Base-by-base conservation (phyloP, 2,113 vertebrate genomes). In the Acanthochromis polyacanthus region DNA sequence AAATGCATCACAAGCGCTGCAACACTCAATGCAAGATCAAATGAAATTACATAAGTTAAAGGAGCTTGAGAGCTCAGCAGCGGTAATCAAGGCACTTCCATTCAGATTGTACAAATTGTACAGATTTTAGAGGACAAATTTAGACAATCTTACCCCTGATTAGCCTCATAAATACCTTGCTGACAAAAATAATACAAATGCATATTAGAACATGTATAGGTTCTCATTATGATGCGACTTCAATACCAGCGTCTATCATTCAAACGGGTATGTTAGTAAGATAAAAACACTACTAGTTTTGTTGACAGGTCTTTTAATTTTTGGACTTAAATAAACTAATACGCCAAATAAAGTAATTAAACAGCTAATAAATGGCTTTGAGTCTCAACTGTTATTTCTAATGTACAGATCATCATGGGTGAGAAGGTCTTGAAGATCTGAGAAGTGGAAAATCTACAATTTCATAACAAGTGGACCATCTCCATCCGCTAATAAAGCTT, bases 1-100 rank as follows among this genome's bases (percentile, higher is more conserved):
- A 84, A 86, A 83, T 48, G 75, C 68, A 82, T 81, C 63, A 81
- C 12, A 80, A 88, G 64, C 56, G 72, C 81, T 74, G 65, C 62
- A 78, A 78, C 56, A 58, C 48, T 84, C 63, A 45, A 48, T 46
- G 20, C 19, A 74, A 71, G 48, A 81, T 89, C 69, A 80, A 81
- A 66, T 78, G 5, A 83, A 72, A 62, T 83, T 48, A 67, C 68
- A 55, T 51, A 78, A 85, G 67, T 83, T 57, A 68, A 80, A 84
- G 61, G 23, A 86, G 52, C 52, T 52, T 16, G 4, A 71, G 22
- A 80, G 74, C 53, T 17, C 10, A 25, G 53, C 25, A 22, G 51
- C 2, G 16, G 46, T 36, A 43, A 56, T 58, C 28, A 10, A 20
- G 3, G 51, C 20, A 28, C 40, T 23, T 53, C 52, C n/a, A 19